Evolutionary conservation across 2,113 vertebrate genomes (phyloP), one percentile per base, ranked within the genome.

Genomic region (Neofelis nebulosa): DNA sequence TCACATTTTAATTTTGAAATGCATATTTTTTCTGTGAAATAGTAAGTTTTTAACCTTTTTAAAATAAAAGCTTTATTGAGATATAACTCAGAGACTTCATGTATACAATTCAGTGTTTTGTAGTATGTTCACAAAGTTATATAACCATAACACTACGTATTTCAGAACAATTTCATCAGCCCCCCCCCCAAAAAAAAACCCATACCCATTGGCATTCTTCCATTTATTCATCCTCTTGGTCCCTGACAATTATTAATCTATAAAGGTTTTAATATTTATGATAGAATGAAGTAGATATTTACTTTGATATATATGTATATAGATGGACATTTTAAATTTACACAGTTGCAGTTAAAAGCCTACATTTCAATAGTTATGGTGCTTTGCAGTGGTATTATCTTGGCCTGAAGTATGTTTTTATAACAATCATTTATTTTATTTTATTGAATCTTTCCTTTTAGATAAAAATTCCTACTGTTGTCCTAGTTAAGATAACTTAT

Each of bases 1-100:
- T 82, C 6, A 57, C 21, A 74, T 41, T 96, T 96, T 95, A 87
- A 91, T 73, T 94, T 95, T 81, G 38, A 83, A 83, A 93, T 73
- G 2, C 2, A 7, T 80, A 85, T 86, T 81, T 85, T 91, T 91
- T 83, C 82, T 66, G 29, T 91, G 38, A 91, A 93, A 48, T 88
- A n/a, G 69, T 73, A 63, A 80, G 25, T 52, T 92, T 73, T 76
- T 76, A 76, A 45, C 41, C 38, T 41, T 74, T 45, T 45, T 76
- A 7, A 74, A 38, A 45, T 76, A 74, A 45, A 45, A 76, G 25
- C 25, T 29, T 45, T 76, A 29, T 45, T 76, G 73, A 45, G 25
- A 45, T 76, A 76, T 76, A 76, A 45, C 38, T 76, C 73, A 76
- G 15, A 45, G 38, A 41, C 27, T 76, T 76, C 38, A 3, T 29